Evolutionary conservation across 2,797 vertebrate genomes (phyloP).

Genomic region (Sebastes dallii): DNA sequence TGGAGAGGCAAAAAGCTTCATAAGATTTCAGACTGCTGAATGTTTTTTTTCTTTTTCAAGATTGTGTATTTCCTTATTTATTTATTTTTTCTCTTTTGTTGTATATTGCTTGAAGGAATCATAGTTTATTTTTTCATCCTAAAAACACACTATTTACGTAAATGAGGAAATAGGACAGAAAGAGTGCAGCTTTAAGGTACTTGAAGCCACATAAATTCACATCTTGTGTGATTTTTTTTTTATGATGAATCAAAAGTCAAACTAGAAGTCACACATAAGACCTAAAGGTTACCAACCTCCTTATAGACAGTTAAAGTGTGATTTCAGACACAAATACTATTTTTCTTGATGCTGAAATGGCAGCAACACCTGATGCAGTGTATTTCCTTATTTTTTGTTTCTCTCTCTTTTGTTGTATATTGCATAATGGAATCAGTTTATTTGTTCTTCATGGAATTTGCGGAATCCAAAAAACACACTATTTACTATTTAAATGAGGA

Average conservation of each 20-base stretch:
- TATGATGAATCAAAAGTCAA: neutral
- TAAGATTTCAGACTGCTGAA: neutral
- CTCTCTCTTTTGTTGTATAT: neutral
- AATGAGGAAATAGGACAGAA: neutral
- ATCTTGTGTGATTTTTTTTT: neutral
- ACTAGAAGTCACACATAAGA: neutral
- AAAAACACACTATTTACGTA: neutral
- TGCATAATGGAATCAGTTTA: neutral
- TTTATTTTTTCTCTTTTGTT: neutral
- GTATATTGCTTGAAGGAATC: neutral
- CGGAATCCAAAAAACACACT: neutral
- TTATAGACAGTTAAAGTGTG: neutral
- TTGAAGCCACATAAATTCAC: too few species aligned
- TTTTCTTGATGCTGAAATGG: neutral
- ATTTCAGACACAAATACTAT: neutral
- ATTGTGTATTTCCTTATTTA: neutral
- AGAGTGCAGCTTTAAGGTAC: neutral
- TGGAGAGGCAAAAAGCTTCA: conserved; percentile 44
- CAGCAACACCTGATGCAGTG: conserved; percentile 9
- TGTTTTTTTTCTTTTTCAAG: neutral
- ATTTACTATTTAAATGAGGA: neutral
- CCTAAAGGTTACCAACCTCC: neutral
- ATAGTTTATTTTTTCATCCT: neutral
- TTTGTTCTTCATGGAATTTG: neutral
- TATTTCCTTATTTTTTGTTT: neutral